These are phyloP conservation scores for Mystacides longicornis DNA, from an alignment of 2,888 invertebrate species.

Conservation along the genomic window DNA sequence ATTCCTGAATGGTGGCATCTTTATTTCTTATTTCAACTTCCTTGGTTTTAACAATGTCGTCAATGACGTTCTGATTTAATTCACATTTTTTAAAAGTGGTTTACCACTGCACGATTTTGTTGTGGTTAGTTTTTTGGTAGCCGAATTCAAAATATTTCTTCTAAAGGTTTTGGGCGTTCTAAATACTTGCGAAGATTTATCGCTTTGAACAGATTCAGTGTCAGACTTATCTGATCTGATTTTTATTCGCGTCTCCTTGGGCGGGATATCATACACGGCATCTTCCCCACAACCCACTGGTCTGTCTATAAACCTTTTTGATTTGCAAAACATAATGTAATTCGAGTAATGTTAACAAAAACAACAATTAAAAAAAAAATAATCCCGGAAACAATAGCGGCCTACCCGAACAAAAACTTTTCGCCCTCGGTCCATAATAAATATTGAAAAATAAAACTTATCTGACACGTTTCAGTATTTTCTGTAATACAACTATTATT, in stretches of 20 bases:
- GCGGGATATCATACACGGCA: conserved; percentile 18
- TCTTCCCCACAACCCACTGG: conserved; percentile 24
- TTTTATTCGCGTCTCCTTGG: conserved; percentile 16
- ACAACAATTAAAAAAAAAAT: too few relatives aligned
- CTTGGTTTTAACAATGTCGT: not conserved
- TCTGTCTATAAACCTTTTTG: conserved; percentile 18
- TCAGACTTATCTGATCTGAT: conserved; percentile 16
- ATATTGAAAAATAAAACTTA: too few relatives aligned
- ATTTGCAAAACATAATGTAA: conserved; percentile 23
- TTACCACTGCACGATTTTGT: not conserved
- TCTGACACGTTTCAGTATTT: too few relatives aligned
- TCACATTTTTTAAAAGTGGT: too few relatives aligned
- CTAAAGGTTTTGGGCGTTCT: conserved; percentile 10
- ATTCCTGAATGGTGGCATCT: conserved; percentile 21
- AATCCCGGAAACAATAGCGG: too few relatives aligned
- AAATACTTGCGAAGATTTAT: conserved; percentile 19
- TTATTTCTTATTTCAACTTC: conserved; percentile 12
- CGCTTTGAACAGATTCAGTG: conserved; percentile 21
- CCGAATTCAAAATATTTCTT: not conserved
- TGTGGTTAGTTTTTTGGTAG: not conserved
- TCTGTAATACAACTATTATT: too few relatives aligned
- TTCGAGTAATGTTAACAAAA: too few relatives aligned
- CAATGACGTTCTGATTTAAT: not conserved
- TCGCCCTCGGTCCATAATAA: too few relatives aligned
- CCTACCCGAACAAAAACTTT: too few relatives aligned